Percentiles rank a stretch among this genome's conserved stretches.
Evolutionary conservation across 1,140 invertebrate genomes (phyloP).

Genomic region (Aphelenchoides besseyi): DNA sequence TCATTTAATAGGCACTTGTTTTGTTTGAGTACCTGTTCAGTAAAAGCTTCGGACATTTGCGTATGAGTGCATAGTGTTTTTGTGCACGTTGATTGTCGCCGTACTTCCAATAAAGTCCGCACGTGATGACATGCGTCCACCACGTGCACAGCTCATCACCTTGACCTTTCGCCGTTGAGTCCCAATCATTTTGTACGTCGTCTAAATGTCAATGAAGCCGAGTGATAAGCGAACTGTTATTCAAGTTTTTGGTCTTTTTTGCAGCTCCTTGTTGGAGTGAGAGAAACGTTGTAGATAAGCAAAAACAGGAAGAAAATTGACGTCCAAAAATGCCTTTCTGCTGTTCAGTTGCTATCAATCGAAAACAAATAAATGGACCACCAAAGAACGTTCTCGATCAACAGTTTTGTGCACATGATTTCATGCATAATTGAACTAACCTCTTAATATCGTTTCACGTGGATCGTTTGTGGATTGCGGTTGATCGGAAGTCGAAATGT

Average conservation of each 20-base stretch:
- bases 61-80: conserved; percentile 58
- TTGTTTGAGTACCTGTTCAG: conserved; percentile 45
- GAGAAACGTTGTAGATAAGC: background rate
- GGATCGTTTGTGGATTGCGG: conserved; percentile 24
- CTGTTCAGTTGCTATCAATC: too few species aligned
- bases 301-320: background rate
- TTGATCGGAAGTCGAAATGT: conserved; percentile 44
- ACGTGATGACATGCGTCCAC: conserved; percentile 60
- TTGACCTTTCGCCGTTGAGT: conserved; percentile 16
- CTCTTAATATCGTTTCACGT: conserved; percentile 7
- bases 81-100: conserved; percentile 44
- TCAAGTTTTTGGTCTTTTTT: background rate
- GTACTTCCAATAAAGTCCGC: conserved; percentile 59
- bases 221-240: background rate
- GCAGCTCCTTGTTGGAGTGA: background rate
- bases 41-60: conserved; percentile 51
- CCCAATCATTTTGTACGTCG: conserved; percentile 23
- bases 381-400: conserved; percentile 8
- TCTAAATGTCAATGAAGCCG: background rate
- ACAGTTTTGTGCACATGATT: background rate
- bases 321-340: conserved; percentile 5
- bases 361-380: background rate
- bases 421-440: background rate
- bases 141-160: conserved; percentile 60
- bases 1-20: background rate